Evolutionary conservation across 2,113 vertebrate genomes (phyloP), one percentile per base, ranked within the genome.

Genomic region (Cyphomyrus plagiostoma): DNA sequence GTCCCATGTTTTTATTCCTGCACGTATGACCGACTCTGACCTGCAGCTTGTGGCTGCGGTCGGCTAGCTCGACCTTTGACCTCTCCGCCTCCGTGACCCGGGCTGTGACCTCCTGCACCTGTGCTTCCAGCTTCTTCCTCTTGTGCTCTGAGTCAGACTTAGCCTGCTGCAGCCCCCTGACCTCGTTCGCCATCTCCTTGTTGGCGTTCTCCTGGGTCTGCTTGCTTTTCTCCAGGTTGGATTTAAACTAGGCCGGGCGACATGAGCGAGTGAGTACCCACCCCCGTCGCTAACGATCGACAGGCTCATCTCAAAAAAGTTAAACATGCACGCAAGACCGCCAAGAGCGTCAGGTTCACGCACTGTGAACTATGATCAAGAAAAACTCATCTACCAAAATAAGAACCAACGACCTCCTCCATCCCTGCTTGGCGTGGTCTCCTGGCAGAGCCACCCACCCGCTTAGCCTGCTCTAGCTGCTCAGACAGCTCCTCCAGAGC

Each of bases 221-320:
- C 93, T 98, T 99, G 95, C 97, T 99, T 94, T 99, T 99, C 88
- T 99, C 98, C 91, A 99, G 95, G 86, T 98, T 99, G 45, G 96
- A 93, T 91, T 99, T 99, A 93, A 98, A 97, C 98, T 99, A 87
- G 49, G 30, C 49, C 84, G 58, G 58, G 89, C 8, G 50, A 86
- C 30, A 84, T 15, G n/a, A 56, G 82, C 10, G 83, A 50, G 21
- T 89, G 15, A 89, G 50, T 2, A 4, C 9, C 84, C 46, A 30
- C 49, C 15, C 26, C 45, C 42, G 11, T 84, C 0, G 85, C 50
- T 17, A 9, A 53, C 1, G 17, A 23, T 21, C n/a, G 45, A 49
- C 48, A 26, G 50, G 19, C n/a, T 13, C 53, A 3, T 87, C 1
- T 87, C 11, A n/a, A 53, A 52, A 85, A 86, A 49, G 9, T 21